These are phyloP conservation scores for Triplophysa dalaica DNA, from an alignment of 2,113 vertebrate genomes.

Conservation along the genomic window DNA sequence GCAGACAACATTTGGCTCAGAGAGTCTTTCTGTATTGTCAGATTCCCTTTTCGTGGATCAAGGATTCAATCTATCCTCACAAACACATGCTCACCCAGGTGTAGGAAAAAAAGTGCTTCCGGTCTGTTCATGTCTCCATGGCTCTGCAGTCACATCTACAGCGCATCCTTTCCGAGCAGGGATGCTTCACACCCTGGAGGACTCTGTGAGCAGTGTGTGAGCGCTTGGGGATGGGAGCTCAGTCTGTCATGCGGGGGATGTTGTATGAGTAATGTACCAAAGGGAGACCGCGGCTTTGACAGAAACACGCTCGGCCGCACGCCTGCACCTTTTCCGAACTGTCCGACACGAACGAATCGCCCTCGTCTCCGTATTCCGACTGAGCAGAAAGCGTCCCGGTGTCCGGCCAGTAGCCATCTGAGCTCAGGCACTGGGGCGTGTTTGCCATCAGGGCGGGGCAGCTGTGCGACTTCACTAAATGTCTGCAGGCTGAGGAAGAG, in stretches of 20 bases:
- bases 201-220: conserved; percentile 38
- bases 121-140: conserved; percentile 60
- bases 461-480: conserved; percentile 94
- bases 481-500: conserved; percentile 82
- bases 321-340: conserved; percentile 97
- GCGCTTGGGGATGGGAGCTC: conserved; percentile 39
- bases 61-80: conserved; percentile 48
- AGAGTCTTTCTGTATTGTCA: conserved; percentile 65
- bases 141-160: conserved; percentile 28
- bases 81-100: neutral
- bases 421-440: conserved; percentile 77
- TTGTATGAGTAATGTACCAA: conserved; percentile 74
- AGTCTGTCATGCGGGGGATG: conserved; percentile 63
- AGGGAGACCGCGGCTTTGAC: conserved; percentile 91
- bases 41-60: conserved; percentile 74
- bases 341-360: conserved; percentile 95
- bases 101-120: conserved; percentile 78
- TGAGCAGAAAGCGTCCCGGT: conserved; percentile 86
- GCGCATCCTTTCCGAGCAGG: conserved; percentile 31
- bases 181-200: conserved; percentile 26
- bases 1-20: conserved; percentile 64
- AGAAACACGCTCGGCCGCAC: conserved; percentile 93
- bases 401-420: conserved; percentile 87
- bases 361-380: conserved; percentile 92
- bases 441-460: conserved; percentile 82